Percentiles rank a stretch among this genome's conserved stretches.
phyloP scores from a whole-genome alignment of 2,797 vertebrate genomes.

The Loriculus beryllinus region DNA sequence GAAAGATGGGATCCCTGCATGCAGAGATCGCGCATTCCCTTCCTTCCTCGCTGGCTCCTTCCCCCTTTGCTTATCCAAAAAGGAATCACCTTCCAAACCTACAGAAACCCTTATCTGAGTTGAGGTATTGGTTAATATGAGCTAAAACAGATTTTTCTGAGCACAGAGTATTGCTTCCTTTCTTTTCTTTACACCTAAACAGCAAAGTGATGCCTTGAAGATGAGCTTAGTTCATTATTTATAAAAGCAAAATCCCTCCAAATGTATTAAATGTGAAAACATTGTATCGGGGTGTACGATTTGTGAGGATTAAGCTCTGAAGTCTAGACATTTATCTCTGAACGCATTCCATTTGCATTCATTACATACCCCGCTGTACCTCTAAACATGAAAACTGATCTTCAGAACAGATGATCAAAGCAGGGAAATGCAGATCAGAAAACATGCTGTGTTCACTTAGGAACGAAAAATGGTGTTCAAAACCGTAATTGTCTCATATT shows the following conservation, averaged over 20 bases:
- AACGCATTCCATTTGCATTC: conserved; percentile 62
- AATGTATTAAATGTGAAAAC: conserved; percentile 68
- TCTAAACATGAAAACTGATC: conserved; percentile 69
- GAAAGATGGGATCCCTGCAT: neutral
- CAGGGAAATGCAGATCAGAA: conserved; percentile 67
- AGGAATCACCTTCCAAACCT: neutral
- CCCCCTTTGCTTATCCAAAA: neutral
- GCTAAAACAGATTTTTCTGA: conserved; percentile 17
- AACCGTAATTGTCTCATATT: conserved; percentile 33
- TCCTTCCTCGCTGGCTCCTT: rapidly evolving
- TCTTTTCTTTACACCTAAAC: neutral
- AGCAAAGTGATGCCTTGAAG: conserved; percentile 50
- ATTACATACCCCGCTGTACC: conserved; percentile 60
- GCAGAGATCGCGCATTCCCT: neutral
- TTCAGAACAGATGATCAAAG: conserved; percentile 71
- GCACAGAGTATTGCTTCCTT: neutral
- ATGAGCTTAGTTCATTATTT: conserved; percentile 67
- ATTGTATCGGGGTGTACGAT: conserved; percentile 55
- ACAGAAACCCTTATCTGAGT: neutral
- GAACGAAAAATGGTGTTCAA: neutral
- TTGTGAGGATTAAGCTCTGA: conserved; percentile 61
- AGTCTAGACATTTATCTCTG: conserved; percentile 62
- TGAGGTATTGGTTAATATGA: conserved; percentile 36
- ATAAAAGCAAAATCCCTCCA: conserved; percentile 59
- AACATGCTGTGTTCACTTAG: conserved; percentile 65